These are phyloP conservation scores for Chironex yamaguchii DNA, from an alignment of 30 jellyfish, hydroid and myxozoan genomes.

Conservation along the genomic window DNA sequence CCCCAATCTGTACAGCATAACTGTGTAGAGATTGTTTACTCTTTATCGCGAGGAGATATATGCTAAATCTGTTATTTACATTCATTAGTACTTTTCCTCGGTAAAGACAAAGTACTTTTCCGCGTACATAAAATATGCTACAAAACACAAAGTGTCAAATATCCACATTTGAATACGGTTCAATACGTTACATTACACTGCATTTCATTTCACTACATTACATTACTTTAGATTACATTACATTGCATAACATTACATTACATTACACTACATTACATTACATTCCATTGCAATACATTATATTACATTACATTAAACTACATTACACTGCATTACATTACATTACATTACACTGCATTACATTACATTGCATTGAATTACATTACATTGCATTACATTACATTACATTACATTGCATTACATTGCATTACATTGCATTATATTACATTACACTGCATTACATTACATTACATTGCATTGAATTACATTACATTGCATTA, in stretches of 20 bases:
- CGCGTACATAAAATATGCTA: too few species aligned
- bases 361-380: conserved; percentile 48
- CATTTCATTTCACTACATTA: background rate
- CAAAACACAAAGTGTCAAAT: too few species aligned
- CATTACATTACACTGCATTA: conserved; percentile 36
- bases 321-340: conserved; percentile 36
- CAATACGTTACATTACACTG: background rate
- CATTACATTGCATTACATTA: conserved; percentile 43
- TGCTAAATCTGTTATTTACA: too few species aligned
- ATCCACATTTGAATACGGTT: background rate
- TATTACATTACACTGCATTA: conserved; percentile 24
- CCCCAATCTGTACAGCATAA: too few species aligned
- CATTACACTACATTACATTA: conserved; percentile 6
- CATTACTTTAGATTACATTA: background rate
- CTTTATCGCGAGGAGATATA: too few species aligned
- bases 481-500: background rate
- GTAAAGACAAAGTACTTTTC: too few species aligned
- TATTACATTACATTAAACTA: conserved; percentile 36
- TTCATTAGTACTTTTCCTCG: too few species aligned
- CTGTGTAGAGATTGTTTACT: too few species aligned
- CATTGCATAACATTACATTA: background rate
- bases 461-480: conserved; percentile 9
- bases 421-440: conserved; percentile 33
- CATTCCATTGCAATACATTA: conserved; percentile 37
- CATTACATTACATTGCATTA: conserved; percentile 30